A percentile compares a stretch with the other conserved stretches of the same genome.
Evolutionary conservation across 92 coral and sea anemone genomes (phyloP).

Genomic region (Paramuricea clavata): DNA sequence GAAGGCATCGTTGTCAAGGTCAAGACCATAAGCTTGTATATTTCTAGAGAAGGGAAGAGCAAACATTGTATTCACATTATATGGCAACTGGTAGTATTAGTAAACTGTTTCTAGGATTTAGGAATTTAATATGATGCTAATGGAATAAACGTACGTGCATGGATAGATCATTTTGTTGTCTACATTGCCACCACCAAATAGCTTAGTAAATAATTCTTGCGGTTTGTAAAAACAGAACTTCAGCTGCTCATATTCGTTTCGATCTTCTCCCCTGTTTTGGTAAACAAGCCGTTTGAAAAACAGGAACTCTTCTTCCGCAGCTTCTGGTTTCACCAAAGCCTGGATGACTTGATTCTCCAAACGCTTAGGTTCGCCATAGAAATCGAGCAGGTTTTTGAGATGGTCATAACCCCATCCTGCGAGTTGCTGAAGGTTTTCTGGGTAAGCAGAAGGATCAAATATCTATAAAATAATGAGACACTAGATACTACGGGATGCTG

Average conservation of each 20-base stretch:
- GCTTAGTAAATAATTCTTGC: neutral
- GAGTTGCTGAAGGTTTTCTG: too few relatives aligned
- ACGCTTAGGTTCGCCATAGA: constrained; percentile 17
- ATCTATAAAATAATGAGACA: too few relatives aligned
- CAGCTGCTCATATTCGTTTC: constrained; percentile 28
- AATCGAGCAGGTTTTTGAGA: too few relatives aligned
- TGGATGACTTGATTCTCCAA: constrained; percentile 25
- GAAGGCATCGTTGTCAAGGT: constrained; percentile 13
- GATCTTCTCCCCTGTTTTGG: constrained; percentile 36
- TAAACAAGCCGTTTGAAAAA: constrained; percentile 28
- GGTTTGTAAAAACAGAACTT: constrained; percentile 18
- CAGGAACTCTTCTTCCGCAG: constrained; percentile 43
- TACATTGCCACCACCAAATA: constrained; percentile 20
- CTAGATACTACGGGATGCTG: too few relatives aligned
- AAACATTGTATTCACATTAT: neutral
- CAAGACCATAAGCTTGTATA: constrained; percentile 20
- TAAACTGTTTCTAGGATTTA: too few relatives aligned
- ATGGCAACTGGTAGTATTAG: too few relatives aligned
- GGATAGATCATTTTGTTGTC: constrained; percentile 20
- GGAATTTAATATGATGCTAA: too few relatives aligned
- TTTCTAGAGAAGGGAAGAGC: constrained; percentile 1
- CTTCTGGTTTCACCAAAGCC: constrained; percentile 36
- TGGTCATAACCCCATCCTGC: too few relatives aligned
- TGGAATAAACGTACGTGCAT: too few relatives aligned
- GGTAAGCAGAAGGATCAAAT: too few relatives aligned